phyloP scores from a whole-genome alignment of 2,113 vertebrate species.

The Danionella cerebrum region DNA sequence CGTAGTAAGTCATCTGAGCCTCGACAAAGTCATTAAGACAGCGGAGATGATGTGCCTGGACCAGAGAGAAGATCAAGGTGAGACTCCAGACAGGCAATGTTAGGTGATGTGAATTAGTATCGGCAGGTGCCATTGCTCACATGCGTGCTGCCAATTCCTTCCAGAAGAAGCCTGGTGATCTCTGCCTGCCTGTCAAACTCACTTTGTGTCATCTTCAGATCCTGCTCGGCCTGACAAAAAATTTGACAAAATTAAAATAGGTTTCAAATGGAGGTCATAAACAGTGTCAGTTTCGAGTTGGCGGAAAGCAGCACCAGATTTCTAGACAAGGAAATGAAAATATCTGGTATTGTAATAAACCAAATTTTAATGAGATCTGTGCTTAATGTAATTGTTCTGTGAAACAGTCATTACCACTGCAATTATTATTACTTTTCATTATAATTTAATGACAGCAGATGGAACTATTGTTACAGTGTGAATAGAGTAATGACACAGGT shows the following conservation, averaged over 20 bases:
- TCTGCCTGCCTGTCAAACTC: slow-evolving; percentile 97
- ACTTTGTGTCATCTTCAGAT: slow-evolving; percentile 91
- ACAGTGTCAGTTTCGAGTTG: no score
- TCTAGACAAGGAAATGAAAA: no score
- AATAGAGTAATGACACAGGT: no score
- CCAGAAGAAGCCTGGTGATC: slow-evolving; percentile 91
- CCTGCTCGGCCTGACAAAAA: slow-evolving; percentile 83
- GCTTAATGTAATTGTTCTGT: no score
- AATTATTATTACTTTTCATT: no score
- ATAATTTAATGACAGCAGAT: no score
- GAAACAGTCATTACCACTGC: no score
- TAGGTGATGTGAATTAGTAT: background rate
- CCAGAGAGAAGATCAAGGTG: background rate
- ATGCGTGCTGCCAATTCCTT: slow-evolving; percentile 94
- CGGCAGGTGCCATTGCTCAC: slow-evolving; percentile 65
- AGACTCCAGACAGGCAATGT: background rate
- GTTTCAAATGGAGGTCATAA: no score
- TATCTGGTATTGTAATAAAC: no score
- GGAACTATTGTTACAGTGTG: no score
- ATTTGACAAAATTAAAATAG: background rate
- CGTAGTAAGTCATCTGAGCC: slow-evolving; percentile 94
- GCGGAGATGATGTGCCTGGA: slow-evolving; percentile 90
- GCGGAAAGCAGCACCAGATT: no score
- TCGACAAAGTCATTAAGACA: slow-evolving; percentile 96
- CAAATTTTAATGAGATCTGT: no score